Evolutionary conservation across 2,888 invertebrate genomes (phyloP), one percentile per base, ranked within the genome.

Genomic region (Himalopsyche tibetana): DNA sequence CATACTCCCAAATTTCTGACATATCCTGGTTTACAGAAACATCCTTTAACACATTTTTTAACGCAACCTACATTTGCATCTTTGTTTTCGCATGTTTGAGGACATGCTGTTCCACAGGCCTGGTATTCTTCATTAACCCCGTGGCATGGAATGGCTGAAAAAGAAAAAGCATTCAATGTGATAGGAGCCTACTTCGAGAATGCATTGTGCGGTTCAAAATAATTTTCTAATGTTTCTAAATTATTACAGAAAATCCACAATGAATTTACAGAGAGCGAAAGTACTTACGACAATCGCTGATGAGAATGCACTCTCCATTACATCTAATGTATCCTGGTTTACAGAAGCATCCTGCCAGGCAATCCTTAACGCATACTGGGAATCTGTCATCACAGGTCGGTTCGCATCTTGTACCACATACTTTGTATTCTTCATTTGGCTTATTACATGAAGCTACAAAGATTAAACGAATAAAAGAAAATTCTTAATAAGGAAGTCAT

Each of bases 41-140:
- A 86, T 19, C 86, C 86, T 6, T 40, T 51, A 19, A 79, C 40
- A 51, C 85, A 85, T 38, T 80, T 28, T 5, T 51, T 19, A 4
- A 82, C 38, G 42, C 85, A 85, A n/a, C 17, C 28, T 45, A 69
- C 40, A 4, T 2, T 5, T 28, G 36, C 28, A 42, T 85, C 80
- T 56, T 56, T 85, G 28, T 85, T 85, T 19, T 83, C 83, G 11
- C 85, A 85, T 40, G 85, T 85, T 38, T 74, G 80, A 2, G 85
- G 85, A 56, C 85, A 85, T 12, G 85, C 85, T 42, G 82, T 85
- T 55, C 85, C 85, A 9, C 85, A 85, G 1, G 38, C 15, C 8
- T 82, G 15, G 36, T 55, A 85, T 55, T 40, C 45, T n/a, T 85
- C 85, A 45, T 38, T n/a, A 42, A 38, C 69, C 42, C 38, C 82